Evolutionary conservation across 2,113 vertebrate genomes (phyloP), one percentile per base, ranked within the genome.

Genomic region (Periophthalmodon schlosseri): DNA sequence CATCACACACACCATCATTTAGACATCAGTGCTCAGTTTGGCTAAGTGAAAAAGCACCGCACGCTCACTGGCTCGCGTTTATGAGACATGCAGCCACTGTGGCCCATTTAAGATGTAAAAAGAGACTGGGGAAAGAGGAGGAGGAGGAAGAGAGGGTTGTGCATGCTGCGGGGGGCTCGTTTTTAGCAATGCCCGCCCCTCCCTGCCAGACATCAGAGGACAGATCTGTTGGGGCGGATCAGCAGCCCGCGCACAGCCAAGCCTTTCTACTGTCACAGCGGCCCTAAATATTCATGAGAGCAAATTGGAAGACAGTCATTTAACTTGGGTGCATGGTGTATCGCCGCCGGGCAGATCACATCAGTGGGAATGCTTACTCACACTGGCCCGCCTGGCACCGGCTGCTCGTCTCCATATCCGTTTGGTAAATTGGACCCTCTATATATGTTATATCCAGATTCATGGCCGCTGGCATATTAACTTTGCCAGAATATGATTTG

Each of bases 221-320:
- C 85, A 79, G 86, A 93, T 92, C 92, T 93, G 93, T 94, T 91
- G 85, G 84, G 78, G 87, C 81, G 82, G 84, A 94, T 93, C 90
- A 93, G 87, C 88, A 76, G 81, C 81, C 46, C 82, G 84, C 86
- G 74, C 75, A 87, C 84, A 89, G 86, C 84, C 81, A 83, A 72
- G 83, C 73, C 86, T 87, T 87, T 91, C 84, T 86, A 85, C 93
- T 92, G 91, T 93, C 93, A 92, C 90, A 76, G 91, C 84, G 69
- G 91, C 81, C 86, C 90, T 94, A 91, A 94, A 94, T 95, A 94
- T 95, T 94, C 93, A 94, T 94, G 93, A 94, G 89, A 94, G 93
- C 93, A 94, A 95, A 94, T 95, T 94, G 94, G 89, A 90, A 94
- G 92, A 93, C 88, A 92, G 90, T 93, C 91, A 93, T 94, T 94